Base-by-base conservation (phyloP, 1,140 invertebrate genomes). In the Pseudoatta argentina region DNA sequence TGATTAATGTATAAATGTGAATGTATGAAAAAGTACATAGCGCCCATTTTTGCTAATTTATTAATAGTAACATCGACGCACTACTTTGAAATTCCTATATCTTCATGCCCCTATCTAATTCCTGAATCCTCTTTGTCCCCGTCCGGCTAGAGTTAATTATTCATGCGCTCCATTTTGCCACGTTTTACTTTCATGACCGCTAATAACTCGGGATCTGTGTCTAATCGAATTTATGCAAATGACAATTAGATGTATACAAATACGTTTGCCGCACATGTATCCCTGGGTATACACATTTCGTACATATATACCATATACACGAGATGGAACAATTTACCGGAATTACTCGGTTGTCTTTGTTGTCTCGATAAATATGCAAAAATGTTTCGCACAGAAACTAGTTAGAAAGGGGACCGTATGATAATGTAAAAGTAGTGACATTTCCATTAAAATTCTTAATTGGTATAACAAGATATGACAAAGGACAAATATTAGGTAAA, bases 181-280 rank as follows among this genome's bases (percentile, higher is more conserved):
- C 88, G 89, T 92, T 92, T 92, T 92, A 92, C 91, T 92, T 92
- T 91, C 91, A 92, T 91, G 91, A 91, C 88, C 86, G 89, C 88
- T 92, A 92, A 92, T 92, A 92, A 91, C 79, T 88, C 44, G 85
- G 88, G 89, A 92, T 92, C 89, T 76, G 91, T 85, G 88, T 91
- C 86, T 91, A 92, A 92, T 92, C 88, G 92, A 91, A 92, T 92
- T 92, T 92, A 92, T 92, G 92, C 91, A 92, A 92, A 92, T 92
- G 87, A 86, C 89, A 91, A 92, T 92, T 92, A 91, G 87, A 72
- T 91, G 88, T 92, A 91, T 86, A 91, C 88, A 85, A 71, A 86
- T 89, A 79, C 61, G 81, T 72, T 71, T 63, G 63, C 57, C 21
- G 66, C 24, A 66, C 79, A n/a, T 51, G 82, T 87, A 73, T 53